Evolutionary conservation across 1,140 invertebrate genomes (phyloP).

Genomic region (Drosophila virilis): DNA sequence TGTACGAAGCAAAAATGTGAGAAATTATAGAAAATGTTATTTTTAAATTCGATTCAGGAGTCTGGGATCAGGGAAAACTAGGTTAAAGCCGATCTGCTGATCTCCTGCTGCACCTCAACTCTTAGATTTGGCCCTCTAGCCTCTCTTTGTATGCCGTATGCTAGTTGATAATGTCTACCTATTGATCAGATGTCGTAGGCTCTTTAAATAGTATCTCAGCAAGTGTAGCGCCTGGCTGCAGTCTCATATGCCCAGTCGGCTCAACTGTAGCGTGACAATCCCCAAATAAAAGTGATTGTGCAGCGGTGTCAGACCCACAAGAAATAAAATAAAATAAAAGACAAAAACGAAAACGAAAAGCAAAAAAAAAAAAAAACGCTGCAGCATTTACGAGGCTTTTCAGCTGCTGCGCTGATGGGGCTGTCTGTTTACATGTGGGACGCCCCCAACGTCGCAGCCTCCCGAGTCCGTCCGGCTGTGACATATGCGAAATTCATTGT

Average conservation of each 20-base stretch:
- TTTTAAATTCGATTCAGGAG: no score
- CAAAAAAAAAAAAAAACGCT: slow-evolving; percentile 28
- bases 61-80: no score
- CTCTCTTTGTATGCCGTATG: no score
- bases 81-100: no score
- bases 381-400: slow-evolving; percentile 52
- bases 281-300: slow-evolving; percentile 80
- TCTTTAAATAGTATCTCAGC: no score
- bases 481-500: slow-evolving; percentile 82
- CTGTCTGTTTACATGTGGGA: slow-evolving; percentile 65
- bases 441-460: slow-evolving; percentile 29
- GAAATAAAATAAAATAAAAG: slow-evolving; percentile 16
- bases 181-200: no score
- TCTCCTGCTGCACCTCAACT: no score
- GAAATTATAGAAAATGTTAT: no score
- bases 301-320: slow-evolving; percentile 48
- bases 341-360: not conserved
- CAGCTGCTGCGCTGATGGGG: slow-evolving; percentile 62
- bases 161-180: no score
- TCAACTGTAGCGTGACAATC: slow-evolving; percentile 59
- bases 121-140: no score
- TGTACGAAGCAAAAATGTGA: no score
- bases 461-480: slow-evolving; percentile 50
- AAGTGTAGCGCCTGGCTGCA: no score
- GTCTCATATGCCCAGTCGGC: not conserved